A percentile compares a stretch with the other conserved stretches of the same genome.
Evolutionary conservation across 2,888 invertebrate genomes (phyloP).

Genomic region (Drosophila putrida): DNA sequence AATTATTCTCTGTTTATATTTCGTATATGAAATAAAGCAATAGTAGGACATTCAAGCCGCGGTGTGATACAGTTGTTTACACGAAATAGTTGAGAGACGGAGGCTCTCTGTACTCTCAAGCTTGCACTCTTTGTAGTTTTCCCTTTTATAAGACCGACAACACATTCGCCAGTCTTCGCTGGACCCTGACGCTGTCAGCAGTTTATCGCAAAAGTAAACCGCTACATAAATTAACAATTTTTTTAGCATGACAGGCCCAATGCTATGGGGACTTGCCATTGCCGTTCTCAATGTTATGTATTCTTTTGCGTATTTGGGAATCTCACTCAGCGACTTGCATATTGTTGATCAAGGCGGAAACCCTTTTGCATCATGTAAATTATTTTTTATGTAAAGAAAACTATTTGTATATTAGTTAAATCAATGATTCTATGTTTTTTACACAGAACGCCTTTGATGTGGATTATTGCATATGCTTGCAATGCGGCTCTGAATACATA

Average conservation of each 20-base stretch:
- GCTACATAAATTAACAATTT: neutral
- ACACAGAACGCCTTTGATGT: neutral
- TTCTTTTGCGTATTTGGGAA: conserved; percentile 10
- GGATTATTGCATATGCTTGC: neutral
- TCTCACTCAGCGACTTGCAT: neutral
- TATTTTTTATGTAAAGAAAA: neutral
- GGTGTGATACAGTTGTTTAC: neutral
- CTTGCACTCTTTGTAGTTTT: conserved; percentile 6
- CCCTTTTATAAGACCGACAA: conserved; percentile 39
- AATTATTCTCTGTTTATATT: too few species aligned
- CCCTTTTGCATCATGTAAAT: neutral
- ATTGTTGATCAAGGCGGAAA: neutral
- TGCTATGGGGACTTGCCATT: neutral
- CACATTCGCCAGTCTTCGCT: conserved; percentile 57
- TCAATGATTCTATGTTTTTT: neutral
- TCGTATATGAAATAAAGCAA: too few species aligned
- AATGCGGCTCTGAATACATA: conserved; percentile 6
- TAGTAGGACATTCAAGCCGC: too few species aligned
- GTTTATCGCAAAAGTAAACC: neutral
- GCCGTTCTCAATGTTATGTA: conserved; percentile 1
- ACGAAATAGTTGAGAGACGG: too few species aligned
- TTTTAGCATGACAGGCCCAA: neutral
- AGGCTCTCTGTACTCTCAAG: conserved; percentile 13
- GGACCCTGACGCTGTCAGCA: conserved; percentile 36
- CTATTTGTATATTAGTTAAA: too few species aligned